Evolutionary conservation across 92 coral and sea anemone species (phyloP).

Genomic region (Parazoanthus atlanticus): DNA sequence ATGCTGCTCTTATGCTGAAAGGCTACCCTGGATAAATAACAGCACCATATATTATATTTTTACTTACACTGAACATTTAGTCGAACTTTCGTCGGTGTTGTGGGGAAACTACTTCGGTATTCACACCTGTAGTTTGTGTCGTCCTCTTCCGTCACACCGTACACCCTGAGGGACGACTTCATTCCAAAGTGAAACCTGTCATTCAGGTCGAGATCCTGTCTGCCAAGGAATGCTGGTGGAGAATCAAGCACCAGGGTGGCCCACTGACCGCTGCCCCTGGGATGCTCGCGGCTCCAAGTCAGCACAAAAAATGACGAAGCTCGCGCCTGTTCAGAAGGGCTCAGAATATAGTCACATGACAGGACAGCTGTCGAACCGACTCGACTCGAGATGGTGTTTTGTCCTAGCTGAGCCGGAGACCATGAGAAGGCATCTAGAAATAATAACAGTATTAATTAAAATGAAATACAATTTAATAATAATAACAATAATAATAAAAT

Average conservation of each 20-base stretch:
- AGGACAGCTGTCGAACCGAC: constrained; percentile 52
- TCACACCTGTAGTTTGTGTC: constrained; percentile 69
- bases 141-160: constrained; percentile 60
- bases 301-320: constrained; percentile 48
- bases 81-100: constrained; percentile 61
- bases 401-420: constrained; percentile 54
- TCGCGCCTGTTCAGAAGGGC: constrained; percentile 47
- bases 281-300: constrained; percentile 67
- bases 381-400: constrained; percentile 36
- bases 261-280: constrained; percentile 59
- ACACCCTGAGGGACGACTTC: constrained; percentile 53
- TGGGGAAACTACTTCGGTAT: constrained; percentile 74
- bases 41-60: neutral
- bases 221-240: constrained; percentile 43
- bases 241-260: constrained; percentile 49
- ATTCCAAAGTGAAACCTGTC: constrained; percentile 46
- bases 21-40: no score
- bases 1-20: no score
- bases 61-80: constrained; percentile 71
- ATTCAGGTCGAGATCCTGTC: constrained; percentile 49
- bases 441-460: neutral
- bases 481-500: neutral
- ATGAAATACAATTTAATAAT: neutral
- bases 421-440: constrained; percentile 64
- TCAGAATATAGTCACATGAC: constrained; percentile 61